Evolutionary conservation across 2,113 vertebrate species (phyloP).

Genomic region (Tympanuchus pallidicinctus): DNA sequence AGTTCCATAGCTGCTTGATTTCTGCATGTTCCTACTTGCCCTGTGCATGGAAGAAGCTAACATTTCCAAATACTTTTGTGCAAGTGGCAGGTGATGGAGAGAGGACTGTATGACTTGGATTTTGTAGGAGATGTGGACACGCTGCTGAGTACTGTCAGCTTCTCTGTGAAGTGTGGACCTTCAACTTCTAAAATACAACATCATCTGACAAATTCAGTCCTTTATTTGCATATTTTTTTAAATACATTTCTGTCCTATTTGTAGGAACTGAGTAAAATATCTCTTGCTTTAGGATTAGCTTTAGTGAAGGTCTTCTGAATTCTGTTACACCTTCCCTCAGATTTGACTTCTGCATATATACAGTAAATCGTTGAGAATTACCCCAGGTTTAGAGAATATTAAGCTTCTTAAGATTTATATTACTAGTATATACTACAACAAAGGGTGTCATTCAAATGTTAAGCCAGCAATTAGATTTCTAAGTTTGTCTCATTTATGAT

Average conservation of each 20-base stretch:
- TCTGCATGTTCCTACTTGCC: neutral
- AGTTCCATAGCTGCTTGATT: neutral
- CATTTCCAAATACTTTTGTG: neutral
- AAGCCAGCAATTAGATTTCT: neutral
- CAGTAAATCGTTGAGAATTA: neutral
- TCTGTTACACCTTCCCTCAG: neutral
- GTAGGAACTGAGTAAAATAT: accelerated
- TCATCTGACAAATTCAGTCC: neutral
- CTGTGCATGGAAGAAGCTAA: neutral
- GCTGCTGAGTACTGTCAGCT: neutral
- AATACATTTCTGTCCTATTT: accelerated
- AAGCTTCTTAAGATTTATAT: neutral
- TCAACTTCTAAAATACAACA: neutral
- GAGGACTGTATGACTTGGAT: neutral
- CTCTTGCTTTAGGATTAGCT: neutral
- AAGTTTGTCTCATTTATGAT: neutral
- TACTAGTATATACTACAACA: accelerated
- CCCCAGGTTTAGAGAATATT: neutral
- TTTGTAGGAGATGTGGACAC: neutral
- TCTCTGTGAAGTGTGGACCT: neutral
- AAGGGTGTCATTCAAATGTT: neutral
- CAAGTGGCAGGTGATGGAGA: neutral
- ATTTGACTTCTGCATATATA: neutral
- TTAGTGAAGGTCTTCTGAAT: neutral
- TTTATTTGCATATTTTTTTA: neutral